These are phyloP conservation scores for Chelonus formosanus DNA, from an alignment of 2,888 invertebrate species.

Conservation along the genomic window DNA sequence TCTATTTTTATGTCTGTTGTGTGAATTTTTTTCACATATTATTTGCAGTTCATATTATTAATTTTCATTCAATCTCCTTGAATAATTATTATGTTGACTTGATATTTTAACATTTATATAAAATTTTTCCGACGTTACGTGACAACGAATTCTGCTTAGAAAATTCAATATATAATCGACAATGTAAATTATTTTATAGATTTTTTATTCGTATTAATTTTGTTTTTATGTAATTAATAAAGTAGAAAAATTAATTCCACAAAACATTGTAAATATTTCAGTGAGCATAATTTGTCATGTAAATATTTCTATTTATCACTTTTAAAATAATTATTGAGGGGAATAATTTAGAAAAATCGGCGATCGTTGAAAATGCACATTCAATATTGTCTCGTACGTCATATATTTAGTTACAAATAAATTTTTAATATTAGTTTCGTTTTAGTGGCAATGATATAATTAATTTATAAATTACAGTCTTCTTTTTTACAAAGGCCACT, in stretches of 20 bases:
- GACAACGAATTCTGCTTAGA: too few species aligned
- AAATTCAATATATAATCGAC: too few species aligned
- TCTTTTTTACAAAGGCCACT: constrained; percentile 58
- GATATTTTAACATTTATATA: too few species aligned
- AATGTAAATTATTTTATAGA: too few species aligned
- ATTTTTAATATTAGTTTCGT: constrained; percentile 27
- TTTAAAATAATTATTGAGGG: neutral
- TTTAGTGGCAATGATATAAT: constrained; percentile 34
- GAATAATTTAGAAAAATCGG: neutral
- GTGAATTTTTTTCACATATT: constrained; percentile 51
- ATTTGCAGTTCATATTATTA: constrained; percentile 39
- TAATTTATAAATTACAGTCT: constrained; percentile 58
- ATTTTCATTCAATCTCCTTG: too few species aligned
- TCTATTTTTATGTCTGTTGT: constrained; percentile 51
- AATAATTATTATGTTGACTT: too few species aligned
- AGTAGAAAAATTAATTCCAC: too few species aligned
- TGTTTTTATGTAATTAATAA: too few species aligned
- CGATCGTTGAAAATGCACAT: constrained; percentile 33
- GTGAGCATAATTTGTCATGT: neutral
- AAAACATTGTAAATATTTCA: too few species aligned
- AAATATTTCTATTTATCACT: neutral
- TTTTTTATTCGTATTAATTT: too few species aligned
- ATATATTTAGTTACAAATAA: neutral
- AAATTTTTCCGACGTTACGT: too few species aligned
- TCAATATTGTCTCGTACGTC: constrained; percentile 36